Base-by-base conservation (phyloP, 2,797 vertebrate species). In the Denticeps clupeoides region DNA sequence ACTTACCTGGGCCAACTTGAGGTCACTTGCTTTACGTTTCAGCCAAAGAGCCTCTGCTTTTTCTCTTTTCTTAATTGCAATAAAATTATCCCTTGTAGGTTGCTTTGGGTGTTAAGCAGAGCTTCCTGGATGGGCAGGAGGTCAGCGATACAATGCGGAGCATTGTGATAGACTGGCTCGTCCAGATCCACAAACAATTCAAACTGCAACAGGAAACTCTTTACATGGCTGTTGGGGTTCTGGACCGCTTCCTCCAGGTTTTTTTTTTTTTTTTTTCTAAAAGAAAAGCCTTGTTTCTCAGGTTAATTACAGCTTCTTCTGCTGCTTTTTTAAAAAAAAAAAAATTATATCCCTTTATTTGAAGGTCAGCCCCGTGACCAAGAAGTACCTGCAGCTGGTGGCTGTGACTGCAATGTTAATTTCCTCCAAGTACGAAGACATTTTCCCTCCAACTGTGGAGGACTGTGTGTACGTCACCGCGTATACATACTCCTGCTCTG, bases 201-300 rank as follows among this genome's bases (percentile, higher is more conserved):
- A 55, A 2, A 2, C 60, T 85, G n/a, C 58, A 67, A 0, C 67
- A 73, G 22, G 80, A 82, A 44, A 82, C 76, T 1, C 59, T 83
- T 61, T 82, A 78, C 28, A 67, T 79, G 73, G 59, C 78, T n/a
- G 67, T 64, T 29, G 54, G 57, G 42, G 66, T 80, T 32, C 73
- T 69, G 1, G 65, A 81, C 32, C 21, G 47, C 3, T 84, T 72
- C 56, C 62, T 83, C 50, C 70, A 82, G 66, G 72, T 78, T 53
- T 51, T 12, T 18, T 8, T n/a, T n/a, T n/a, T n/a, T n/a, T n/a
- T n/a, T n/a, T n/a, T n/a, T n/a, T n/a, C n/a, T n/a, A n/a, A n/a
- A n/a, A n/a, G n/a, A n/a, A n/a, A n/a, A n/a, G n/a, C n/a, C n/a
- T n/a, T n/a, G n/a, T n/a, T n/a, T n/a, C n/a, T n/a, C n/a, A n/a